A percentile compares a stretch with the other conserved stretches of the same genome.
Evolutionary conservation across 2,113 vertebrate genomes (phyloP).

Genomic region (Neolamprologus brichardi): DNA sequence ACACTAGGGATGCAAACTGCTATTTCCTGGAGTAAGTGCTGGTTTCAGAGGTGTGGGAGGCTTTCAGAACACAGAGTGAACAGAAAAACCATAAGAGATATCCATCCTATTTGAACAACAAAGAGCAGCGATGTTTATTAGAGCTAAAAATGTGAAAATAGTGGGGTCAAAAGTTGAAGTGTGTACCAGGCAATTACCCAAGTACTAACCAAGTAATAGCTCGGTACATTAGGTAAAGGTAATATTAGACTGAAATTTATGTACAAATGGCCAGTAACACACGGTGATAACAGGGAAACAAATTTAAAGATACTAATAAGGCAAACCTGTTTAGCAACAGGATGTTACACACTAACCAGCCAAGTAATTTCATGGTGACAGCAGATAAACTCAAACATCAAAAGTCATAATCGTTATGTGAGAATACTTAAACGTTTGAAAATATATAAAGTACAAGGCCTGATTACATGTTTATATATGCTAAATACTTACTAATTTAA

Average conservation of each 20-base stretch:
- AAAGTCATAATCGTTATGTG: neutral
- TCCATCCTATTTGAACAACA: neutral
- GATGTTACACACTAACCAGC: neutral
- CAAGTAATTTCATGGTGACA: neutral
- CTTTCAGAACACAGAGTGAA: neutral
- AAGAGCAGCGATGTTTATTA: neutral
- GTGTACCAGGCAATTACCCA: neutral
- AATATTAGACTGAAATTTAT: neutral
- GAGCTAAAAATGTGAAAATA: neutral
- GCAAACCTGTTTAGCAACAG: neutral
- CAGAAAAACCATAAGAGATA: neutral
- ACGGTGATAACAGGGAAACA: neutral
- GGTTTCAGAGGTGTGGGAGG: neutral
- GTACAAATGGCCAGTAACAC: neutral
- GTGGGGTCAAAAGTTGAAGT: neutral
- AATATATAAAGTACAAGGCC: neutral
- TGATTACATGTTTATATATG: neutral
- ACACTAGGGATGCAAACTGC: neutral
- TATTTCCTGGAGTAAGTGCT: neutral
- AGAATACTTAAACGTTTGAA: neutral
- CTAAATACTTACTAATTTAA: neutral
- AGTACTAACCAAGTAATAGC: neutral
- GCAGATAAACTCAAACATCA: neutral
- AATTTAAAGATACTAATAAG: neutral
- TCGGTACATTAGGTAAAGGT: neutral